phyloP scores from a whole-genome alignment of 2,797 vertebrate species.

The Coranthus polyacanthus region DNA sequence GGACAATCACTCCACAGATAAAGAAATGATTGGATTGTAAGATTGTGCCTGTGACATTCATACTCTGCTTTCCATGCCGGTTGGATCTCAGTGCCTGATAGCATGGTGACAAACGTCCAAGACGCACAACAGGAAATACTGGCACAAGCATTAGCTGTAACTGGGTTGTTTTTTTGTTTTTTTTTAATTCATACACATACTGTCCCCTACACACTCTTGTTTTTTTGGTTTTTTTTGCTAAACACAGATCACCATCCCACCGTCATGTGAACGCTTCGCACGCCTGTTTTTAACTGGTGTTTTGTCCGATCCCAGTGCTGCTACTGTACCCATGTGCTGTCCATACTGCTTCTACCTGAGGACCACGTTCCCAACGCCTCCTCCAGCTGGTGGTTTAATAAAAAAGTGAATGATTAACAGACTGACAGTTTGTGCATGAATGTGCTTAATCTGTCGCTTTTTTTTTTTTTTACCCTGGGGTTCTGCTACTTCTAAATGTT shows the following conservation, averaged over 20 bases:
- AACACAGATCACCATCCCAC: constrained; percentile 24
- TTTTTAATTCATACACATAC: constrained; percentile 13
- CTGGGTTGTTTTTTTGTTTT: constrained; percentile 15
- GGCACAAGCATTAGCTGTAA: constrained; percentile 25
- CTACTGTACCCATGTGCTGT: constrained; percentile 71
- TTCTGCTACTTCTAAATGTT: constrained; percentile 5
- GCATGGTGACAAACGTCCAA: constrained; percentile 22
- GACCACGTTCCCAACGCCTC: constrained; percentile 63
- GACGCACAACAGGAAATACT: constrained; percentile 34
- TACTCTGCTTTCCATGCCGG: constrained; percentile 21
- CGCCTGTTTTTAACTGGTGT: constrained; percentile 50
- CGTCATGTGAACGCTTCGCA: constrained; percentile 51
- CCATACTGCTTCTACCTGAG: constrained; percentile 68
- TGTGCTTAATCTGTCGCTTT: constrained; percentile 29
- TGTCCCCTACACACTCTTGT: constrained; percentile 7
- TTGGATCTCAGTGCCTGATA: constrained; percentile 55
- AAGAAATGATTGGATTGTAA: constrained; percentile 38
- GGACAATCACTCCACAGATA: constrained; percentile 68
- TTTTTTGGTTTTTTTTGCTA: constrained; percentile 27
- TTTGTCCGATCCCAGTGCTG: constrained; percentile 60
- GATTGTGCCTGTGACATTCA: constrained; percentile 46
- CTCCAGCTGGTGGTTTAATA: constrained; percentile 79
- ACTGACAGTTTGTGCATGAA: constrained; percentile 49
- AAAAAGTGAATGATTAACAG: constrained; percentile 85
- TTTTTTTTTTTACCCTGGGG: not conserved